Evolutionary conservation across 2,797 vertebrate genomes (phyloP), one percentile per base, ranked within the genome.

Genomic region (Phataginus tetradactyla): DNA sequence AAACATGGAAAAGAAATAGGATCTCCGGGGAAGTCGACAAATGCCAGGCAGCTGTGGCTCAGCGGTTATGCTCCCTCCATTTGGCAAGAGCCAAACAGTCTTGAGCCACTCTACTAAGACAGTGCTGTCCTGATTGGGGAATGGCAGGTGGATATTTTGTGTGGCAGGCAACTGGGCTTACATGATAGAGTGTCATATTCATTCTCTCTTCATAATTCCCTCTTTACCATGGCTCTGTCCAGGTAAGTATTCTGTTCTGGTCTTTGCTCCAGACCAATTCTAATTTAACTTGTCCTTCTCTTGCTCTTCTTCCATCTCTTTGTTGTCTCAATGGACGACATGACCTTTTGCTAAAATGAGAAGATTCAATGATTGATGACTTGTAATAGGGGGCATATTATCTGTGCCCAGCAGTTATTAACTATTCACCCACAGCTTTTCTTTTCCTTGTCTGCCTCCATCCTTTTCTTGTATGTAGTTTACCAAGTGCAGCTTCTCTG

Each of bases 311-410:
- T 92, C 21, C 32, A 34, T 72, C 74, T 90, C 64, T 88, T 74
- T 95, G 94, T 85, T 61, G 32, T 91, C 87, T 96, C 63, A 78
- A 3, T 80, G 51, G 80, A 86, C 79, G 90, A 79, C 21, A 37
- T 71, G 74, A 86, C 45, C 34, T 96, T 94, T 91, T 75, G 78
- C 63, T 80, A 90, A 91, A 74, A 72, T n/a, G 55, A 96, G 61
- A 68, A 63, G 77, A 91, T 23, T 53, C 53, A 45, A 0, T 88
- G 81, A 55, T 57, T 95, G 49, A 32, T 77, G 91, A 63, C 86
- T 86, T 79, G 27, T 55, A 32, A 18, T 42, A 92, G 39, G 89
- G 64, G n/a, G 10, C 5, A 0, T 59, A 18, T 25, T 49, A 2
- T 91, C 32, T 55, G 20, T 77, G 83, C 55, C 72, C 72, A 57